Conservation (phyloP, 1,140 invertebrate species). For the Coptotermes formosanus region DNA sequence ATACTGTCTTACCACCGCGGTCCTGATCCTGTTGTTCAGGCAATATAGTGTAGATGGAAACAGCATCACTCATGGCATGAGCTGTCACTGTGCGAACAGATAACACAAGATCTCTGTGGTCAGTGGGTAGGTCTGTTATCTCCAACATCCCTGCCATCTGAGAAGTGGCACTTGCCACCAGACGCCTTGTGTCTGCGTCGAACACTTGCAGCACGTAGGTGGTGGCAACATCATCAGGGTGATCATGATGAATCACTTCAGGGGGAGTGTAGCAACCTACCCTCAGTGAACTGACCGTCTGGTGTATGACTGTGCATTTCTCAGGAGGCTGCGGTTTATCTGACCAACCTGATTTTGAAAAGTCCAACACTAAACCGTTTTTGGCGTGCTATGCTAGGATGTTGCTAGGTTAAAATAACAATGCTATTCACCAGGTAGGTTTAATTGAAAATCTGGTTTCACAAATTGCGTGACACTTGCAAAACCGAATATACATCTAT, state of each 20-base stretch:
- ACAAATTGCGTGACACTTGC: no score
- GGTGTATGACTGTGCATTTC: constrained; percentile 53
- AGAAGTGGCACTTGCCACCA: constrained; percentile 54
- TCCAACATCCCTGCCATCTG: constrained; percentile 51
- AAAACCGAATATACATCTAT: no score
- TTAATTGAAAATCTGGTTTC: no score
- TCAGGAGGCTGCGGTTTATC: constrained; percentile 47
- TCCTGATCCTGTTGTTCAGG: background rate
- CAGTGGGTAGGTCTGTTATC: constrained; percentile 50
- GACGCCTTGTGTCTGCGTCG: constrained; percentile 51
- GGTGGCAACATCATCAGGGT: constrained; percentile 40
- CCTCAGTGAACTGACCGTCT: constrained; percentile 49
- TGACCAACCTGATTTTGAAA: constrained; percentile 43
- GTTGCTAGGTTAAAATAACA: no score
- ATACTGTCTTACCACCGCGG: background rate
- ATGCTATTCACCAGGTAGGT: no score
- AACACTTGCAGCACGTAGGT: constrained; percentile 57
- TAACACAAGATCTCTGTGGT: constrained; percentile 49
- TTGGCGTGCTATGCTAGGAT: no score
- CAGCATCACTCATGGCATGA: constrained; percentile 54
- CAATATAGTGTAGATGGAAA: constrained; percentile 28
- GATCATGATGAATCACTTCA: constrained; percentile 46
- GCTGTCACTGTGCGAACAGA: constrained; percentile 53
- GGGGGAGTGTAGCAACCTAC: constrained; percentile 46
- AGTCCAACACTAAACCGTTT: background rate